A percentile compares a stretch with the other conserved stretches of the same genome.
phyloP scores from a whole-genome alignment of 2,888 invertebrate species.

The Tipula vernalis region DNA sequence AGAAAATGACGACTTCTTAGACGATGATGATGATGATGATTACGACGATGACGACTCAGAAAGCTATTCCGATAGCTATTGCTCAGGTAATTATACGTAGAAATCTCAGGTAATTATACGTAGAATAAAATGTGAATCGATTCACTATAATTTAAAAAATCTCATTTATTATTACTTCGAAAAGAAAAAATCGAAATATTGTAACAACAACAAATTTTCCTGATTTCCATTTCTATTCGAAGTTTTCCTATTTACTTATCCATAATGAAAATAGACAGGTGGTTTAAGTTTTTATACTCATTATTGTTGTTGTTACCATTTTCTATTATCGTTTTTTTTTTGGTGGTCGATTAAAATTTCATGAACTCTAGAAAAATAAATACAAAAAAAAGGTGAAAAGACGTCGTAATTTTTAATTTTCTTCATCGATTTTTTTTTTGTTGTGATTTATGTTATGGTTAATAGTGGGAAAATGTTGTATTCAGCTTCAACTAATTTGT shows the following conservation, averaged over 20 bases:
- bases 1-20: background rate
- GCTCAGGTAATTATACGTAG: slow-evolving; percentile 32
- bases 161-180: background rate
- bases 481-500: background rate
- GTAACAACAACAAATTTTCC: background rate
- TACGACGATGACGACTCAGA: slow-evolving; percentile 17
- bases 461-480: background rate
- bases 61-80: slow-evolving; percentile 33
- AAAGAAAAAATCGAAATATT: background rate
- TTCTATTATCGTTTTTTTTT: background rate
- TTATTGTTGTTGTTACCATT: background rate
- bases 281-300: background rate
- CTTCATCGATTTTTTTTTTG: background rate
- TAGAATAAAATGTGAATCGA: background rate
- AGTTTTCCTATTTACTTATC: background rate
- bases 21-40: background rate
- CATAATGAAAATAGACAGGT: background rate
- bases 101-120: background rate
- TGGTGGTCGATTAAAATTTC: slow-evolving; percentile 4
- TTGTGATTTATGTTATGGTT: background rate
- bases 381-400: background rate
- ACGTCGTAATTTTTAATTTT: background rate
- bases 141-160: background rate
- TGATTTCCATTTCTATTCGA: background rate
- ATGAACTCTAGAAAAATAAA: background rate